These are phyloP conservation scores for Panagrolaimus sp. DNA, from an alignment of 1,140 invertebrate species.

Conservation along the genomic window DNA sequence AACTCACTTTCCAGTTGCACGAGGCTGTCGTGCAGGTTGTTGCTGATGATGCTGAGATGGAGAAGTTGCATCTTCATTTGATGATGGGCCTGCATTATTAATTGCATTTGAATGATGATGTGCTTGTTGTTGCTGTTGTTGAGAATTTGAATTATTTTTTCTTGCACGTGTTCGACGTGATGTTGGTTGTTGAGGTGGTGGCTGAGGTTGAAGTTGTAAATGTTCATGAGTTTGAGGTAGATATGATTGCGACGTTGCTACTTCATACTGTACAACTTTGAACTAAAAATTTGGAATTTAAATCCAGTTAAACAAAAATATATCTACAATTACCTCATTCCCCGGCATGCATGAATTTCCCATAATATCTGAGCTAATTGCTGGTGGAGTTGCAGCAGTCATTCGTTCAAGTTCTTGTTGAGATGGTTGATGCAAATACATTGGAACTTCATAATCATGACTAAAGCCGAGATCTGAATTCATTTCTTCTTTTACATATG, in stretches of 20 bases:
- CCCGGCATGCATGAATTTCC: not conserved
- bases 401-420: constrained; percentile 34
- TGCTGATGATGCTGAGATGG: no score
- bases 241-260: constrained; percentile 11
- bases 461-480: constrained; percentile 9
- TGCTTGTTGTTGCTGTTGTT: not conserved
- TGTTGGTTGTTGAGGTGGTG: not conserved
- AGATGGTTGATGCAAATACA: constrained; percentile 9
- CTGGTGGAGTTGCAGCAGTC: constrained; percentile 32
- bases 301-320: not conserved
- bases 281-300: not conserved
- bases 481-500: constrained; percentile 17
- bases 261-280: constrained; percentile 8
- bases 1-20: not conserved
- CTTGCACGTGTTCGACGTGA: not conserved
- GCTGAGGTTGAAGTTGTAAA: not conserved
- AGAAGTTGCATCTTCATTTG: constrained; percentile 16
- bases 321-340: constrained; percentile 3
- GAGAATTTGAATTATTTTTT: not conserved
- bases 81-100: constrained; percentile 5
- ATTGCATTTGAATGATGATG: no score
- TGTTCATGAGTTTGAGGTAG: constrained; percentile 5
- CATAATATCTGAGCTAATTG: constrained; percentile 23
- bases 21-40: no score
- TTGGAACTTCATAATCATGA: constrained; percentile 11